Percentiles rank a stretch among this genome's conserved stretches.
These are phyloP conservation scores for Tachypleus tridentatus DNA, from an alignment of 1,140 invertebrate genomes.

Conservation along the genomic window DNA sequence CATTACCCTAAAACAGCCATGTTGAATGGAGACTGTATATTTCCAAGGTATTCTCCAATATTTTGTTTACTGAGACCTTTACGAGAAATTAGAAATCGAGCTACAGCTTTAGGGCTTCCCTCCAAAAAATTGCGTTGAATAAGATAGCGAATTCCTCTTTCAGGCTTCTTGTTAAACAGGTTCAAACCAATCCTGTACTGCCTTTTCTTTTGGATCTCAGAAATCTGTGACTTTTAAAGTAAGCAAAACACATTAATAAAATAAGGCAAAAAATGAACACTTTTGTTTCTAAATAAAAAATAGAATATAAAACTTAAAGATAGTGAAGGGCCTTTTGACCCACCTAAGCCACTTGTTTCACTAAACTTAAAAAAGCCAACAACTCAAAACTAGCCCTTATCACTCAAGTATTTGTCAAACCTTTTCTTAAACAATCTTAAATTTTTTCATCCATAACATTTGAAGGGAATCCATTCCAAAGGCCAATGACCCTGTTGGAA, in stretches of 20 bases:
- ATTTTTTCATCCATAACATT: too few relatives aligned
- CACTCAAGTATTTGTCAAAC: too few relatives aligned
- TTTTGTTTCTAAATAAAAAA: too few relatives aligned
- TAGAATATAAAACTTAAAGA: too few relatives aligned
- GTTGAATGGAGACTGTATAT: slow-evolving; percentile 88
- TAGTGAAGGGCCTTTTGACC: too few relatives aligned
- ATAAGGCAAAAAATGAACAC: neutral
- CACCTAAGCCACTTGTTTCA: too few relatives aligned
- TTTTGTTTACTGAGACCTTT: slow-evolving; percentile 97
- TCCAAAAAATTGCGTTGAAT: slow-evolving; percentile 91
- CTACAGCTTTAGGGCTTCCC: slow-evolving; percentile 61
- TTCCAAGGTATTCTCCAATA: slow-evolving; percentile 98
- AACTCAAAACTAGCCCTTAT: too few relatives aligned
- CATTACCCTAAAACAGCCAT: slow-evolving; percentile 53
- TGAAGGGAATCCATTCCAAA: too few relatives aligned
- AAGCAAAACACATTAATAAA: neutral
- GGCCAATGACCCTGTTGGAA: too few relatives aligned
- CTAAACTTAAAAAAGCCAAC: too few relatives aligned
- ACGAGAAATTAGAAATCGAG: slow-evolving; percentile 84
- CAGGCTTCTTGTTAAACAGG: slow-evolving; percentile 82
- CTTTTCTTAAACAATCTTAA: too few relatives aligned
- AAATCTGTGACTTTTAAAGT: neutral
- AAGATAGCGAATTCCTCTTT: slow-evolving; percentile 88
- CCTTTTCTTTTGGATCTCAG: slow-evolving; percentile 39
- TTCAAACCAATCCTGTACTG: slow-evolving; percentile 96